Base-by-base conservation (phyloP, 2,888 invertebrate species). In the Nomada goodeniana region DNA sequence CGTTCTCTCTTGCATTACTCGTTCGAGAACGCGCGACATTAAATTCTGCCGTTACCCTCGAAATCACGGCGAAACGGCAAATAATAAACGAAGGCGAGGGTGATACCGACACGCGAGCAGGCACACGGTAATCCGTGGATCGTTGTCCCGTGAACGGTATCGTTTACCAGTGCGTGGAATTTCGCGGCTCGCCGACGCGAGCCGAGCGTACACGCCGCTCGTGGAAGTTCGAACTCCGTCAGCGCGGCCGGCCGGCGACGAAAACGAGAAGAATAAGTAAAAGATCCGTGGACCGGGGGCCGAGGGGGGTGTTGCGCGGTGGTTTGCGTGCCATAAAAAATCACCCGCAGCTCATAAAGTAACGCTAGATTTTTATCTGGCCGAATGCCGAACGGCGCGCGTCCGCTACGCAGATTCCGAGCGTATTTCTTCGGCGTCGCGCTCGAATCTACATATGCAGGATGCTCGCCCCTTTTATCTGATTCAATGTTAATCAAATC, bases 341-440 rank as follows among this genome's bases (percentile, higher is more conserved):
- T 92, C 90, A 91, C 91, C 92, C 92, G 93, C 92, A 91, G 92
- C 92, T 93, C 92, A 92, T 93, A 93, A 93, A 93, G 92, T 91
- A 92, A 92, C 92, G 91, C 89, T 93, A 93, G 93, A 93, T 93
- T 90, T 90, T 92, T 92, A 93, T 93, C 93, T 88, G 86, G 81
- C 85, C 85, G 89, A 85, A 91, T 90, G 89, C 91, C 91, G 89
- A 90, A 91, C 90, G 89, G 87, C 85, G 86, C 84, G 88, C 84
- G 86, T 86, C 83, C 81, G 85, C 60, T 80, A 69, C 79, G 80
- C 84, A 81, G 79, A 79, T 76, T 79, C 79, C 78, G 82, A 74
- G 88, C 86, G 88, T 90, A 90, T 90, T 89, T 80, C 91, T 89
- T 90, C 88, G 72, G 73, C 85, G 82, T 83, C 82, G 83, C 78